These are phyloP conservation scores for Pseudorhombus dupliciocellatus DNA, from an alignment of 2,113 vertebrate genomes.

Conservation along the genomic window DNA sequence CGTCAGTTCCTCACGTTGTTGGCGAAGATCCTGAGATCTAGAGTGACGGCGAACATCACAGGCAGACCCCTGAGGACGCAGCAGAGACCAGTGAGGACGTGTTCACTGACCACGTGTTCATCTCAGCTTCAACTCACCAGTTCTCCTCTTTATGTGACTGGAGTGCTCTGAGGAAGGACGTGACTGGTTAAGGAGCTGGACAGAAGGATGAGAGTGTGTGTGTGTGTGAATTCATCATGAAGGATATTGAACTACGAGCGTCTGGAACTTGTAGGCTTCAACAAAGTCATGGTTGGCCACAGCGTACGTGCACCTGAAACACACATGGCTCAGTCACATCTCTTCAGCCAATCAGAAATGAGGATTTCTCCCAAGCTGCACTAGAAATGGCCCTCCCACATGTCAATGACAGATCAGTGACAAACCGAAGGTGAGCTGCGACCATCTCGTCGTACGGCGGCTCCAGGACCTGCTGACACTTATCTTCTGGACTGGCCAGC, in stretches of 20 bases:
- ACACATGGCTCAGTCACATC: not conserved
- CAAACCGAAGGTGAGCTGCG: slow-evolving; percentile 94
- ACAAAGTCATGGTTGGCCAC: slow-evolving; percentile 96
- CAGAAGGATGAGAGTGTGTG: not conserved
- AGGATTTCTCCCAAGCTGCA: not conserved
- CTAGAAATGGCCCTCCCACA: not conserved
- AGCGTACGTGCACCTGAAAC: slow-evolving; percentile 89
- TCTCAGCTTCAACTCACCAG: slow-evolving; percentile 84
- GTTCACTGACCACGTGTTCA: not conserved
- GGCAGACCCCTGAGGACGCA: slow-evolving; percentile 87
- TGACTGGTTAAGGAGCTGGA: slow-evolving; percentile 79
- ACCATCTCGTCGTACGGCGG: slow-evolving; percentile 97
- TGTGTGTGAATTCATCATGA: slow-evolving; percentile 50
- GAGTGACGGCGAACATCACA: slow-evolving; percentile 93
- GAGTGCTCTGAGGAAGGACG: slow-evolving; percentile 93
- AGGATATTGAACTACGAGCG: slow-evolving; percentile 99
- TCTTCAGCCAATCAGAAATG: not conserved
- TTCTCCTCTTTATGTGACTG: slow-evolving; percentile 99
- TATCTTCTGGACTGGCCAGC: slow-evolving; percentile 95
- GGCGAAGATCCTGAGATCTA: slow-evolving; percentile 95
- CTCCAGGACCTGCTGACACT: slow-evolving; percentile 95
- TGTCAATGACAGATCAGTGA: not conserved
- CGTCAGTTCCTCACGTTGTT: slow-evolving; percentile 87
- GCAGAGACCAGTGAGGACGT: not conserved
- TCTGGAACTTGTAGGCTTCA: slow-evolving; percentile 97